Conservation (phyloP, 2,113 vertebrate species). For the Eleginops maclovinus region DNA sequence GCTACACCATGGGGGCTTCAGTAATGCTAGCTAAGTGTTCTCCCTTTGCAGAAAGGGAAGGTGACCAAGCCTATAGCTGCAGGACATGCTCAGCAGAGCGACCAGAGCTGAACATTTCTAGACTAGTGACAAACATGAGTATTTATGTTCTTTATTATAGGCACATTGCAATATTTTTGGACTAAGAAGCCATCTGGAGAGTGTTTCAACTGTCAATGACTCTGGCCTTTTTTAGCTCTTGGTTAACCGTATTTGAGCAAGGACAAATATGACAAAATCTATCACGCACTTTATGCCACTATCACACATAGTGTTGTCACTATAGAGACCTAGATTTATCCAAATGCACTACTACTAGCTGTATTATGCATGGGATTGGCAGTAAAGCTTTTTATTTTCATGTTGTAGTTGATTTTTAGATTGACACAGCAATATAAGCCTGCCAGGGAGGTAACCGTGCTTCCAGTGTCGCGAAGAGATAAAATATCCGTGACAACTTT, state of each 20-base stretch:
- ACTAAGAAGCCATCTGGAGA: neutral
- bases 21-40: constrained; percentile 37
- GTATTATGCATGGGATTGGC: constrained; percentile 33
- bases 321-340: constrained; percentile 6
- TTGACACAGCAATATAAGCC: constrained; percentile 57
- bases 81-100: constrained; percentile 22
- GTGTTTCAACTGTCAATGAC: constrained; percentile 21
- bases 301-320: neutral
- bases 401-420: constrained; percentile 49
- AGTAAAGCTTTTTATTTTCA: constrained; percentile 29
- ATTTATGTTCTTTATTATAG: constrained; percentile 15
- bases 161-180: constrained; percentile 5
- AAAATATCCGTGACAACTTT: constrained; percentile 60
- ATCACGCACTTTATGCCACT: neutral
- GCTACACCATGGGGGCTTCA: constrained; percentile 49
- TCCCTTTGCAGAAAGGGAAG: constrained; percentile 39
- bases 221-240: constrained; percentile 20
- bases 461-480: constrained; percentile 57
- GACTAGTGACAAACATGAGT: neutral
- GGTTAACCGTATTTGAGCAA: constrained; percentile 19
- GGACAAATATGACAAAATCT: constrained; percentile 21
- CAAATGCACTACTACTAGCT: neutral
- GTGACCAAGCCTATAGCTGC: constrained; percentile 18
- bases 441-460: constrained; percentile 30
- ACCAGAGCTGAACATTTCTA: constrained; percentile 5